phyloP scores from a whole-genome alignment of 2,797 vertebrate genomes.

The Gymnopithys bicolor region DNA sequence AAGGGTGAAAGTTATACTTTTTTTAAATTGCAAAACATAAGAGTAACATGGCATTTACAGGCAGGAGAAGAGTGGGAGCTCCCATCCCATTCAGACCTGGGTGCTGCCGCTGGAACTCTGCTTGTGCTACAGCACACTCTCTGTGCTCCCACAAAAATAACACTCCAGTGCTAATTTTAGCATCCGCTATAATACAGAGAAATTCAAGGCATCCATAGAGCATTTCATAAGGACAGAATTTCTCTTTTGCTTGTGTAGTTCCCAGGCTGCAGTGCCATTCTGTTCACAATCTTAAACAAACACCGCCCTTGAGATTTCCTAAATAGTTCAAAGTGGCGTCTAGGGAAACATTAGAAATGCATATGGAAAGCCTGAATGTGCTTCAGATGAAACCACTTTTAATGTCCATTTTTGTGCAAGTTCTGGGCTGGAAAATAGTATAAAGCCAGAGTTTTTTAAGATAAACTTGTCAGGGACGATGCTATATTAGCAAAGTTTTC shows the following conservation, averaged over 20 bases:
- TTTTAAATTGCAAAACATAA: not conserved
- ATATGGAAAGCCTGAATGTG: constrained; percentile 16
- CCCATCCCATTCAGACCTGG: not conserved
- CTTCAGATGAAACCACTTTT: constrained; percentile 34
- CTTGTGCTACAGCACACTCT: not conserved
- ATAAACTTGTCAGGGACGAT: constrained; percentile 47
- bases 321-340: constrained; percentile 47
- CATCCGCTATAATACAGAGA: constrained; percentile 1
- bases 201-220: constrained; percentile 33
- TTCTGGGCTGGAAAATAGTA: not conserved
- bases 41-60: not conserved
- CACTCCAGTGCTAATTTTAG: constrained; percentile 51
- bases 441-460: constrained; percentile 5
- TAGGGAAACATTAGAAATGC: constrained; percentile 54
- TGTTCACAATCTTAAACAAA: constrained; percentile 56
- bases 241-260: constrained; percentile 52
- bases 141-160: constrained; percentile 17
- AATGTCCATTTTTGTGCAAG: constrained; percentile 50
- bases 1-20: not conserved
- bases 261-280: constrained; percentile 40
- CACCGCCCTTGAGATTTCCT: constrained; percentile 28
- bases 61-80: not conserved
- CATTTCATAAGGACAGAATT: constrained; percentile 16
- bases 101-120: not conserved
- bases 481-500: constrained; percentile 19